phyloP scores from a whole-genome alignment of 1,140 invertebrate genomes.

The Daktulosphaira vitifoliae region DNA sequence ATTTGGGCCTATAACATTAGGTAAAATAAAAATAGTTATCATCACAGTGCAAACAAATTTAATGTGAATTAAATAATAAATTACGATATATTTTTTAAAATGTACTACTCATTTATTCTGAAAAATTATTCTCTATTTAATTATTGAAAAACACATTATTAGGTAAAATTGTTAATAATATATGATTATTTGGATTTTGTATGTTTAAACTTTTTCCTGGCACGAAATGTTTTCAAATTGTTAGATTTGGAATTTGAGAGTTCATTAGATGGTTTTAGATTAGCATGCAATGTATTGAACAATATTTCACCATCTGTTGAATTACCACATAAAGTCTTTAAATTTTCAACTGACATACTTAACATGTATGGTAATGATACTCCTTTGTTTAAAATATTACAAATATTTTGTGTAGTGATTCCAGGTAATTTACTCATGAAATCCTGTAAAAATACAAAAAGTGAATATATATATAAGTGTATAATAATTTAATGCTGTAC shows the following conservation, averaged over 20 bases:
- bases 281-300: constrained; percentile 38
- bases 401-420: constrained; percentile 77
- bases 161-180: too few species aligned
- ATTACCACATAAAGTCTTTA: constrained; percentile 36
- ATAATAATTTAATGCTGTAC: too few species aligned
- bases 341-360: constrained; percentile 37
- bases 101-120: too few species aligned
- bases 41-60: too few species aligned
- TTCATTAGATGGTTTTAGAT: constrained; percentile 11
- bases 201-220: constrained; percentile 21
- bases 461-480: too few species aligned
- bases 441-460: constrained; percentile 49
- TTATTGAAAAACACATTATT: too few species aligned
- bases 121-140: too few species aligned
- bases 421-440: constrained; percentile 86
- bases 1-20: too few species aligned
- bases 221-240: constrained; percentile 22
- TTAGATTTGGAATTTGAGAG: neutral
- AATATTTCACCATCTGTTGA: constrained; percentile 35
- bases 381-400: constrained; percentile 67
- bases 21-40: too few species aligned
- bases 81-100: too few species aligned
- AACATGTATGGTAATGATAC: constrained; percentile 58
- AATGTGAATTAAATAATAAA: too few species aligned
- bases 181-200: constrained; percentile 3